These are phyloP conservation scores for Cathartes aura DNA, from an alignment of 2,113 vertebrate genomes.

Conservation along the genomic window DNA sequence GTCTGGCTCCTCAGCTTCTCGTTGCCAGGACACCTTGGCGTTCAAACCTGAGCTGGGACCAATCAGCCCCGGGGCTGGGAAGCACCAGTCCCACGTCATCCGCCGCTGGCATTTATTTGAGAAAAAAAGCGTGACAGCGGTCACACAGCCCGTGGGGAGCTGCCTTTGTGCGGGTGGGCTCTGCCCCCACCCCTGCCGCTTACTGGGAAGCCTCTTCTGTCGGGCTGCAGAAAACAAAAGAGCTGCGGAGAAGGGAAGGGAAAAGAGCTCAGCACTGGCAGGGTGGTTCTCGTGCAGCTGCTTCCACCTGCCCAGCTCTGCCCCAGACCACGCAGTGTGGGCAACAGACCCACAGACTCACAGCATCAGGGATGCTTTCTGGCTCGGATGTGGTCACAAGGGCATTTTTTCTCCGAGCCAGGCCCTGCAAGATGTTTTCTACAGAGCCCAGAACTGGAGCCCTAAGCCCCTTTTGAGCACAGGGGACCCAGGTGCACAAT, in stretches of 20 bases:
- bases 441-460: neutral
- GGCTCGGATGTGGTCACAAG: fast-evolving
- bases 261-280: neutral
- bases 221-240: neutral
- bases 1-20: constrained; percentile 30
- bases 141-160: neutral
- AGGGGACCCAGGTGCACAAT: no score
- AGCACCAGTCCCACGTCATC: constrained; percentile 45
- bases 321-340: fast-evolving
- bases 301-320: neutral
- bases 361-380: neutral
- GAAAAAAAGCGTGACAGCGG: constrained; percentile 23
- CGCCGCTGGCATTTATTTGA: neutral
- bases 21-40: constrained; percentile 73
- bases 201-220: neutral
- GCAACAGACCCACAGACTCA: neutral
- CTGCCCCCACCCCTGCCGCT: neutral
- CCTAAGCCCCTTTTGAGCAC: fast-evolving
- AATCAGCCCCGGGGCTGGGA: constrained; percentile 57
- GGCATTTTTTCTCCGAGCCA: neutral
- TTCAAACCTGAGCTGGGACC: constrained; percentile 69
- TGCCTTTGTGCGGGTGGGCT: constrained; percentile 16
- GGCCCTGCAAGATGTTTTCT: neutral
- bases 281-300: fast-evolving
- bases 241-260: neutral